Base-by-base conservation (phyloP, 2,888 invertebrate species). In the Pseudoips prasinana region DNA sequence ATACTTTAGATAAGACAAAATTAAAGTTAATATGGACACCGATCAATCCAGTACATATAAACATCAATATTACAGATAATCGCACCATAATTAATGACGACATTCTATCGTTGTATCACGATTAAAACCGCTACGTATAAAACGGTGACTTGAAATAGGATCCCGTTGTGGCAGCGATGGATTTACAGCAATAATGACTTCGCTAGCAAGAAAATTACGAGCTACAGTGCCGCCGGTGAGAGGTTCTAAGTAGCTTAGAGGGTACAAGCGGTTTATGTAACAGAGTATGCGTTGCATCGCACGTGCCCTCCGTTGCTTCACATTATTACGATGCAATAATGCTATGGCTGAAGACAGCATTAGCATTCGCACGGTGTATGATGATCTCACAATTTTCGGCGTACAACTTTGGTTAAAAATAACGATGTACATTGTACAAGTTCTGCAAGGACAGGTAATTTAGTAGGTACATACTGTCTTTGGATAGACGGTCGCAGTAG, bases 221-320 rank as follows among this genome's bases (percentile, higher is more conserved):
- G 57, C 70, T 64, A 61, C 67, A 20, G 20, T 20, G 20, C n/a
- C 64, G 66, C 46, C 62, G 70, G 80, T 72, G 80, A 83, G 81
- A 80, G 78, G 77, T 65, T 58, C 53, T 47, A 46, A 64, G 60
- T 58, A 61, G n/a, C n/a, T n/a, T n/a, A n/a, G 59, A 40, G 31
- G 30, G 57, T 56, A 57, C 55, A 61, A 61, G 50, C 60, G 56
- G 66, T 67, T 82, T 78, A 79, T 74, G 69, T 76, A 81, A 80
- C 64, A 52, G 51, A 44, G 53, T 57, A n/a, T n/a, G 53, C 57
- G 51, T 58, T 56, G 53, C 53, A 58, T 37, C 53, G 61, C 71
- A 65, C 69, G 69, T 65, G 70, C 62, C 57, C 45, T 39, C 40
- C 29, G 39, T 63, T 55, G 47, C 52, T 49, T 55, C 52, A 58